Conservation (phyloP, 2,113 vertebrate genomes). For the Loxodonta africana region DNA sequence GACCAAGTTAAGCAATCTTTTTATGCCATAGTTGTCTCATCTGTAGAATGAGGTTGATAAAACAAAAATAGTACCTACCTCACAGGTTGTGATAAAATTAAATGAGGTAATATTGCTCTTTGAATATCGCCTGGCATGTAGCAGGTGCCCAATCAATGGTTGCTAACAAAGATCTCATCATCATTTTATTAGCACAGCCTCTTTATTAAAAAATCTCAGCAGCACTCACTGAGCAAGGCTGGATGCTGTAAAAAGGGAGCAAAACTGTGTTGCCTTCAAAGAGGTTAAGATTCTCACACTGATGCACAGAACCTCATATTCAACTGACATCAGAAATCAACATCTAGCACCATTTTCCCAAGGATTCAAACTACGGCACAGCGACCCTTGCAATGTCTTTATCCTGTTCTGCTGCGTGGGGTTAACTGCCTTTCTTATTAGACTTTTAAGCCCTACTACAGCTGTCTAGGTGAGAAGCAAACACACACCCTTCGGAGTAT, state of each 20-base stretch:
- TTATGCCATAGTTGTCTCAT: background rate
- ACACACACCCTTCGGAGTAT: background rate
- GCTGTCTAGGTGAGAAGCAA: background rate
- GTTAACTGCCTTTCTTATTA: background rate
- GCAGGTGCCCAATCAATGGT: background rate
- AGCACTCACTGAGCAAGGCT: background rate
- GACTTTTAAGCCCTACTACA: background rate
- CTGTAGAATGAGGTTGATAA: background rate
- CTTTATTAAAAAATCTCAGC: background rate
- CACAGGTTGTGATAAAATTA: background rate
- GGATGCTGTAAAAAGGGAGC: background rate
- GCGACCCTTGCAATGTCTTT: background rate
- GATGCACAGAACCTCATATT: background rate
- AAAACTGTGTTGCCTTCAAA: background rate
- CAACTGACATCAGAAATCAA: background rate
- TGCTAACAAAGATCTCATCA: background rate
- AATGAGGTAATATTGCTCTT: background rate
- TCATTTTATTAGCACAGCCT: background rate
- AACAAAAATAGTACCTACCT: background rate
- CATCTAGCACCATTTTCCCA: background rate
- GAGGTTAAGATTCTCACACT: background rate
- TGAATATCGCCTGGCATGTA: background rate
- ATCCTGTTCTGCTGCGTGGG: background rate
- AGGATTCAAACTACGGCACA: background rate
- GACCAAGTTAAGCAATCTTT: background rate